phyloP scores from a whole-genome alignment of 1,140 invertebrate genomes.

The Calosoma granatense region DNA sequence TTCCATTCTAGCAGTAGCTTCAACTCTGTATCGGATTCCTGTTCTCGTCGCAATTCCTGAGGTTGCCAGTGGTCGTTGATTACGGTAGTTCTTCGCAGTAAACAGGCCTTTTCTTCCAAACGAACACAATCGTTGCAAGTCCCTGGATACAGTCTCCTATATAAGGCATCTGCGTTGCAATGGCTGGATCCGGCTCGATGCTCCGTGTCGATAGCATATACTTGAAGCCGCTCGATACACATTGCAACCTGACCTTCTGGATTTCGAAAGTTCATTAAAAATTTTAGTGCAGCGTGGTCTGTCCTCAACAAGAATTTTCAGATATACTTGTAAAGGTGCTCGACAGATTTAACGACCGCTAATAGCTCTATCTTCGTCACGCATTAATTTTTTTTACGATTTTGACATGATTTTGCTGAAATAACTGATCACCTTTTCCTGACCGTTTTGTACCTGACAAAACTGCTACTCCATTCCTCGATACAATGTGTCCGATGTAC shows the following conservation, averaged over 20 bases:
- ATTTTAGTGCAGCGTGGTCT: slow-evolving; percentile 21
- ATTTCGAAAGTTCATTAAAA: slow-evolving; percentile 22
- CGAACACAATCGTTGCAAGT: neutral
- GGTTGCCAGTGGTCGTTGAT: neutral
- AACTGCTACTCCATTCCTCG: slow-evolving; percentile 17
- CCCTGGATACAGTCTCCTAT: neutral
- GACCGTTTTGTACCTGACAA: slow-evolving; percentile 19
- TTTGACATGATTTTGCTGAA: no score
- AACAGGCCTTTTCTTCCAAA: neutral
- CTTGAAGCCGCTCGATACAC: slow-evolving; percentile 14
- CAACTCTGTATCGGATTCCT: neutral
- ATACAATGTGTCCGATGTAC: slow-evolving; percentile 20
- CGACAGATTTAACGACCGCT: slow-evolving; percentile 14
- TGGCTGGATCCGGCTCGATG: slow-evolving; percentile 14
- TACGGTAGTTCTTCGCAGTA: neutral
- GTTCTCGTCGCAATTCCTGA: neutral
- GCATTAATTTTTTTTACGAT: no score
- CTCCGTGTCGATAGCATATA: slow-evolving; percentile 14
- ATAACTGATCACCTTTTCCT: slow-evolving; percentile 23
- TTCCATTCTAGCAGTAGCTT: neutral
- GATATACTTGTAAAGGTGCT: slow-evolving; percentile 16
- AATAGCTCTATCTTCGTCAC: slow-evolving; percentile 17
- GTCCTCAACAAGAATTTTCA: slow-evolving; percentile 16
- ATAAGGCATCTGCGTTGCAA: slow-evolving; percentile 14
- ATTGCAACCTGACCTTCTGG: slow-evolving; percentile 17